Conservation (phyloP, 1,140 invertebrate genomes). For the Druon quercuslanigerum region DNA sequence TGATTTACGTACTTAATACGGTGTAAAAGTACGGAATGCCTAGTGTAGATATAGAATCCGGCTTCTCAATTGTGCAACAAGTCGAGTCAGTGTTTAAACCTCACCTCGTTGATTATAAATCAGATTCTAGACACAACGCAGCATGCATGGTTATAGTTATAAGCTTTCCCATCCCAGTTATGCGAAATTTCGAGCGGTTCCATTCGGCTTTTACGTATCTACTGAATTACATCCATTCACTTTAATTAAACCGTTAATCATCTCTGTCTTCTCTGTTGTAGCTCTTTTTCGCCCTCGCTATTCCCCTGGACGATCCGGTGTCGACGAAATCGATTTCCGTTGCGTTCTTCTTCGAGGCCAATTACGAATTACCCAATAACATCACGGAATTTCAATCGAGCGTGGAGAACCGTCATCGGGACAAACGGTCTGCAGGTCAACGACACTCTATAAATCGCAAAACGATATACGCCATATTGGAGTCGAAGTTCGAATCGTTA, state of each 20-base stretch:
- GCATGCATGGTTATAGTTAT: neutral
- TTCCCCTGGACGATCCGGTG: constrained; percentile 64
- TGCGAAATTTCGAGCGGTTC: neutral
- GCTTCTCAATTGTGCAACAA: neutral
- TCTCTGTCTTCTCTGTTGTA: constrained; percentile 41
- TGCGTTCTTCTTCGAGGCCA: constrained; percentile 68
- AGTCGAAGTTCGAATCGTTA: constrained; percentile 68
- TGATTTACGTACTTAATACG: no score
- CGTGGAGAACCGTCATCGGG: constrained; percentile 31
- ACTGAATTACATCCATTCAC: constrained; percentile 3
- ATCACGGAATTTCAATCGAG: constrained; percentile 44
- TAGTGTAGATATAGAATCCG: no score
- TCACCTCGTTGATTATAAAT: constrained; percentile 11
- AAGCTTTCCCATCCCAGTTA: neutral
- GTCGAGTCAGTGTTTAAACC: constrained; percentile 3
- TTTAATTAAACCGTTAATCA: constrained; percentile 38
- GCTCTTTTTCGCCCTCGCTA: constrained; percentile 65
- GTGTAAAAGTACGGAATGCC: no score
- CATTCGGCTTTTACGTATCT: constrained; percentile 8
- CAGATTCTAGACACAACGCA: neutral
- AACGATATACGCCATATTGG: constrained; percentile 58
- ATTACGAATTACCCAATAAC: constrained; percentile 63
- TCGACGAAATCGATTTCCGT: constrained; percentile 64
- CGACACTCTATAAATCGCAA: constrained; percentile 53
- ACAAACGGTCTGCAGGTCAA: constrained; percentile 41